A percentile compares a stretch with the other conserved stretches of the same genome.
Conservation (phyloP, 2,113 vertebrate species). For the Sylvia atricapilla region DNA sequence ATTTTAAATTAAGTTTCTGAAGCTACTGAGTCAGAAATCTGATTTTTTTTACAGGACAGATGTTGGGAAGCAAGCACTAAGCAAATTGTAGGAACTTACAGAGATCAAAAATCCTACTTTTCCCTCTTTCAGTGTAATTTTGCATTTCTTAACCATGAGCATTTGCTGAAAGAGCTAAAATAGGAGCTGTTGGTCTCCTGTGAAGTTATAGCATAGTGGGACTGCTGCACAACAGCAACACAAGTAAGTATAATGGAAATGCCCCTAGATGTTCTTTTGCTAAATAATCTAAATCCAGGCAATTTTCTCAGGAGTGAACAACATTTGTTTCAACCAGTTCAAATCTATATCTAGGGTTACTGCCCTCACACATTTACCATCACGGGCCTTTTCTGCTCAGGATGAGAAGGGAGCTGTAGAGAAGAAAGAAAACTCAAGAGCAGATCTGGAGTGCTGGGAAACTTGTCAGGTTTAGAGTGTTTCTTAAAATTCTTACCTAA, state of each 20-base stretch:
- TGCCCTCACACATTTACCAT: not conserved
- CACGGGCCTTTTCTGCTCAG: not conserved
- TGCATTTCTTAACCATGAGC: not conserved
- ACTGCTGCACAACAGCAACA: not conserved
- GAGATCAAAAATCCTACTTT: not conserved
- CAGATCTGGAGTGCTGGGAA: not conserved
- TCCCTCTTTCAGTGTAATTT: not conserved
- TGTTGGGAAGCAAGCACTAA: not conserved
- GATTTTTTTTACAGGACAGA: not conserved
- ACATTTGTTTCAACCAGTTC: not conserved
- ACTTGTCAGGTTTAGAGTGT: not conserved
- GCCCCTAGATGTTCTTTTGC: not conserved
- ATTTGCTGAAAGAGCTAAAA: not conserved
- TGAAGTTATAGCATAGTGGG: not conserved
- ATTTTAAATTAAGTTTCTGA: not conserved
- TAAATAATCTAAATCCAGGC: not conserved
- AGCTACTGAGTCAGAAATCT: not conserved
- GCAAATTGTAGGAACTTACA: not conserved
- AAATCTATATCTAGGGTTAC: not conserved
- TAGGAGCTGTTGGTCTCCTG: not conserved
- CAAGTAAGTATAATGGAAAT: not conserved
- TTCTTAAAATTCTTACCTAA: not conserved
- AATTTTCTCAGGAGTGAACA: not conserved
- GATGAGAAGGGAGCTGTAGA: not conserved
- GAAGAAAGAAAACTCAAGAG: not conserved